Conservation (phyloP, 2,797 vertebrate genomes). For the Percopsis omiscomaycus region DNA sequence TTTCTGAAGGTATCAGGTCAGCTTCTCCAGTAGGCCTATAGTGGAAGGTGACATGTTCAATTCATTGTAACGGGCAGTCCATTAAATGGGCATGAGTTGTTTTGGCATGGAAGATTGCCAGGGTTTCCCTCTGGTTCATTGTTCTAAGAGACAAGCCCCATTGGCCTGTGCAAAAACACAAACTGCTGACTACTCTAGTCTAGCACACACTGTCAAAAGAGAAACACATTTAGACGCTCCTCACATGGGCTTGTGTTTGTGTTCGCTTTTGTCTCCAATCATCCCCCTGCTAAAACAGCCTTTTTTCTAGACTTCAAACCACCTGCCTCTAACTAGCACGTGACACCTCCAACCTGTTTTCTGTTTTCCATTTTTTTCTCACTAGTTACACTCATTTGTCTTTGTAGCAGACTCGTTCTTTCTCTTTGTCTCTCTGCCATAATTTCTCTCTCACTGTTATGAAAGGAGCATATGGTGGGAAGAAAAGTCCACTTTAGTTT, state of each 20-base stretch:
- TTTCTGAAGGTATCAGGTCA: background rate
- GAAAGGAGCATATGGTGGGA: no score
- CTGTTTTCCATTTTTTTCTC: no score
- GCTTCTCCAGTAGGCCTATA: slow-evolving; percentile 9
- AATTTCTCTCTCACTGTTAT: no score
- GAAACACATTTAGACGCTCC: background rate
- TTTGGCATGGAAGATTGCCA: background rate
- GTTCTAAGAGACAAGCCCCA: background rate
- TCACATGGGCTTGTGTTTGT: slow-evolving; percentile 5
- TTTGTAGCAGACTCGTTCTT: no score
- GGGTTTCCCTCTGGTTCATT: background rate
- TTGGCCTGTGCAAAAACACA: background rate
- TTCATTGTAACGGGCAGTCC: background rate
- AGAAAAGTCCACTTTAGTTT: no score
- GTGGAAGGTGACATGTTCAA: slow-evolving; percentile 12
- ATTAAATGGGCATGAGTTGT: slow-evolving; percentile 1
- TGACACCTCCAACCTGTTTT: no score
- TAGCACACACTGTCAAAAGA: slow-evolving; percentile 3
- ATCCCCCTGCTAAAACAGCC: slow-evolving; percentile 40
- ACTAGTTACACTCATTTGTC: no score
- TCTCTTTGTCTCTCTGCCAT: no score
- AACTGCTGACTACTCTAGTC: no score
- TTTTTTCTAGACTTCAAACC: slow-evolving; percentile 55
- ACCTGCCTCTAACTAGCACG: slow-evolving; percentile 41
- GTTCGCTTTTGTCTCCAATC: slow-evolving; percentile 48